phyloP scores from a whole-genome alignment of 2,113 vertebrate species.

The Mugil cephalus region DNA sequence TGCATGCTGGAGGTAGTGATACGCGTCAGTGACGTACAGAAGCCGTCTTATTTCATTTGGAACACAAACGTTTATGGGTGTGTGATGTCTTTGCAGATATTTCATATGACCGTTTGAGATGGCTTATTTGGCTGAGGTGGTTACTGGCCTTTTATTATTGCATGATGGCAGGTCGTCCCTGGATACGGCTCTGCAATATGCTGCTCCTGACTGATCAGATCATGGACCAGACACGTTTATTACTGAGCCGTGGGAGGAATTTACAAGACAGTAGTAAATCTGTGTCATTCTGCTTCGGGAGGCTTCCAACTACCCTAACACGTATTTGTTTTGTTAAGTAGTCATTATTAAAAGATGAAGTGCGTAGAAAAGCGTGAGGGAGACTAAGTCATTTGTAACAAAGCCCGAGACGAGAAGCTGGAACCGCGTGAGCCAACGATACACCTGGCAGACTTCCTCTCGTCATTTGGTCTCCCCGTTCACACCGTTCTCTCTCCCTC shows the following conservation, averaged over 20 bases:
- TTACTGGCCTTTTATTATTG: background rate
- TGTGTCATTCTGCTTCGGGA: background rate
- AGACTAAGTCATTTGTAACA: too few species aligned
- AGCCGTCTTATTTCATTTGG: background rate
- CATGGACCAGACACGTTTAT: background rate
- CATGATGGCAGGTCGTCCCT: background rate
- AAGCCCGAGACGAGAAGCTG: background rate
- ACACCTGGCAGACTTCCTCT: conserved; percentile 1
- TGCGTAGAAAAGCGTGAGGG: too few species aligned
- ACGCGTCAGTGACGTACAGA: background rate
- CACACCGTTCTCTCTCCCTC: conserved; percentile 12
- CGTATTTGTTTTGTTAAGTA: too few species aligned
- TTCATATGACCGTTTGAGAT: background rate
- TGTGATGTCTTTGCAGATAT: background rate
- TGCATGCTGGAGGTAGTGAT: too few species aligned
- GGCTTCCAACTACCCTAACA: background rate
- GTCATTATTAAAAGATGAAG: too few species aligned
- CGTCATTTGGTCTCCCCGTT: conserved; percentile 3
- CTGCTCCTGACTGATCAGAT: background rate
- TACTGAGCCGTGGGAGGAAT: background rate
- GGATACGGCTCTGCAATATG: background rate
- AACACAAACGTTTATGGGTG: background rate
- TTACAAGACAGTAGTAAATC: background rate
- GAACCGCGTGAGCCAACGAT: background rate
- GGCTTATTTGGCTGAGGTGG: conserved; percentile 2